Evolutionary conservation across 2,888 invertebrate species (phyloP), one percentile per base, ranked within the genome.

Genomic region (Trichacis sp.): DNA sequence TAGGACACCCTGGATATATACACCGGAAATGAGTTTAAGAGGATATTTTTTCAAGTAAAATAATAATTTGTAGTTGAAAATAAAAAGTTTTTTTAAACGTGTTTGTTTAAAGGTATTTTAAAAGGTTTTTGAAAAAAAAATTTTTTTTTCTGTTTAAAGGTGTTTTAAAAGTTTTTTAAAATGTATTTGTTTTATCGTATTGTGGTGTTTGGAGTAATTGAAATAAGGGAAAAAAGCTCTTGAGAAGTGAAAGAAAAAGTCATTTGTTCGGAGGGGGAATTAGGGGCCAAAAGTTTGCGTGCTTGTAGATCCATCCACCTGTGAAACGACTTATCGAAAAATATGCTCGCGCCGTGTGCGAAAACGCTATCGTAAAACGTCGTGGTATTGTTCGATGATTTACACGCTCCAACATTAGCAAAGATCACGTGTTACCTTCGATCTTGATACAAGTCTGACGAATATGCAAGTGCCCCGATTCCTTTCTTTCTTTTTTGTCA

Each of bases 311-410:
- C 56, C 50, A 56, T 33, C 63, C 65, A 60, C 65, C 60, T 65
- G 63, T 70, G 63, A 64, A 54, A 63, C 57, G 56, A 57, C 50
- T 60, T 56, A 48, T 43, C 63, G 55, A 56, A 65, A 66, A 50
- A 64, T 62, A 68, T 59, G 60, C 56, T 52, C 62, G 53, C 45
- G 52, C 51, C 50, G 36, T 36, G 42, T 40, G 51, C 56, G 46
- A 24, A n/a, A 59, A 64, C 52, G 53, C 57, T 51, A 58, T 60
- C 49, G 58, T 45, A 52, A 52, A 64, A 67, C 40, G 66, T 67
- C 58, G 52, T 60, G 67, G 61, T 62, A 60, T 69, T 71, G 72
- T 70, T 70, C 65, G 71, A 72, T 75, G 71, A 74, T 75, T 74
- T 74, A 73, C 72, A 71, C 66, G 64, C 67, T 54, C 52, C 52